phyloP scores from a whole-genome alignment of 2,888 invertebrate species.

The Stenurella melanura region DNA sequence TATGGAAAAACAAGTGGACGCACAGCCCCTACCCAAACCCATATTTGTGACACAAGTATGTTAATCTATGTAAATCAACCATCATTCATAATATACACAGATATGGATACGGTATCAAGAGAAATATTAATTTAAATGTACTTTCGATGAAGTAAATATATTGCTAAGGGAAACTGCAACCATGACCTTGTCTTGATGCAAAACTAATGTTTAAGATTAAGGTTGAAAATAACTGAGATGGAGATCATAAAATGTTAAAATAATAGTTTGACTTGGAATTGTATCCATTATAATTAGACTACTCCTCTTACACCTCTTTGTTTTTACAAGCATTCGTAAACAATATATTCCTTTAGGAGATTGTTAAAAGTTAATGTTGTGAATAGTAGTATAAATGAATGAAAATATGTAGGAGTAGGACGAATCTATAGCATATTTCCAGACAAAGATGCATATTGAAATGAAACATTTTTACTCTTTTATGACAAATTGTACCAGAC shows the following conservation, averaged over 20 bases:
- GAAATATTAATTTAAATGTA: conserved; percentile 8
- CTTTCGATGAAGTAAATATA: not conserved
- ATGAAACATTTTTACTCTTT: too few species aligned
- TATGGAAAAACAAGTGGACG: conserved; percentile 26
- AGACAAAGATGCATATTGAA: too few species aligned
- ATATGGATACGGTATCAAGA: conserved; percentile 15
- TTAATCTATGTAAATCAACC: conserved; percentile 21
- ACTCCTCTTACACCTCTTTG: not conserved
- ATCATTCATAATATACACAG: conserved; percentile 9
- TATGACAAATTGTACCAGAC: too few species aligned
- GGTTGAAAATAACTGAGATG: too few species aligned
- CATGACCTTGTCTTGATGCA: not conserved
- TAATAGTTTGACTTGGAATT: not conserved
- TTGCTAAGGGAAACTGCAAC: not conserved
- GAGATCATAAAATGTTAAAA: not conserved
- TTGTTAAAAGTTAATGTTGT: not conserved
- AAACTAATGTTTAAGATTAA: too few species aligned
- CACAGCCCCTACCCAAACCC: conserved; percentile 29
- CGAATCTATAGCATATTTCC: too few species aligned
- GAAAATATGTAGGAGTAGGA: too few species aligned
- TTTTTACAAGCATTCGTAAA: not conserved
- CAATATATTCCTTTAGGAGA: not conserved
- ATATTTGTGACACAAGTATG: conserved; percentile 25
- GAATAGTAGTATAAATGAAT: not conserved
- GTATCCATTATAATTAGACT: conserved; percentile 3